phyloP scores from a whole-genome alignment of 2,113 vertebrate genomes.

The Myrmophylax atrothorax region DNA sequence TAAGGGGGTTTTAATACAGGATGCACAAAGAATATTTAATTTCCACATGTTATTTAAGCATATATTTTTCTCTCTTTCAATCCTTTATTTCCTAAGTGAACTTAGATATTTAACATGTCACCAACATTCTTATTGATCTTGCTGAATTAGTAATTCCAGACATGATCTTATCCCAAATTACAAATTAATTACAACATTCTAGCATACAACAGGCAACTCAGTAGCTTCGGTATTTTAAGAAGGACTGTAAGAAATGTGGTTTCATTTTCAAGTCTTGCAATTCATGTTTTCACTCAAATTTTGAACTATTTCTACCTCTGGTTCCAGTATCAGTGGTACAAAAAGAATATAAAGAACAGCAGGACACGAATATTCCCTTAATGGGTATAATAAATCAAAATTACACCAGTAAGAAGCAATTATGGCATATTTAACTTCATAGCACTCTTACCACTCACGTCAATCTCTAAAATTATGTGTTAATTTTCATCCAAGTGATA shows the following conservation, averaged over 20 bases:
- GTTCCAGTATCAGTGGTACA: background rate
- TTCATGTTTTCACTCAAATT: constrained; percentile 50
- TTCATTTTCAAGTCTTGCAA: background rate
- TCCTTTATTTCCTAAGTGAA: background rate
- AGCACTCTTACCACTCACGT: constrained; percentile 35
- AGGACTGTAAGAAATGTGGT: background rate
- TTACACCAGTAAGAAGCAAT: constrained; percentile 55
- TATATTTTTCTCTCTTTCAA: background rate
- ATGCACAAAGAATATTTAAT: background rate
- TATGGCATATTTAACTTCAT: constrained; percentile 66
- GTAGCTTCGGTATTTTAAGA: background rate
- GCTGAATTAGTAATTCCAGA: constrained; percentile 15
- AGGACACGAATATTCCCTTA: constrained; percentile 53
- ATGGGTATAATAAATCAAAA: constrained; percentile 69
- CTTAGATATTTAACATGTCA: background rate
- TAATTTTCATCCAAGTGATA: constrained; percentile 51
- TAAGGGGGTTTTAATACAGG: background rate
- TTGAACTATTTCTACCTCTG: background rate
- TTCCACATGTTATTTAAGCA: background rate
- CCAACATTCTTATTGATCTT: background rate
- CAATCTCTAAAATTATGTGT: constrained; percentile 53
- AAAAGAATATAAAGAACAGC: constrained; percentile 1
- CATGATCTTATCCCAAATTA: background rate
- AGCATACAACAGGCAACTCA: background rate
- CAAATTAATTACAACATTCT: background rate